Base-by-base conservation (phyloP, 2,888 invertebrate genomes). In the Acronicta leporina region DNA sequence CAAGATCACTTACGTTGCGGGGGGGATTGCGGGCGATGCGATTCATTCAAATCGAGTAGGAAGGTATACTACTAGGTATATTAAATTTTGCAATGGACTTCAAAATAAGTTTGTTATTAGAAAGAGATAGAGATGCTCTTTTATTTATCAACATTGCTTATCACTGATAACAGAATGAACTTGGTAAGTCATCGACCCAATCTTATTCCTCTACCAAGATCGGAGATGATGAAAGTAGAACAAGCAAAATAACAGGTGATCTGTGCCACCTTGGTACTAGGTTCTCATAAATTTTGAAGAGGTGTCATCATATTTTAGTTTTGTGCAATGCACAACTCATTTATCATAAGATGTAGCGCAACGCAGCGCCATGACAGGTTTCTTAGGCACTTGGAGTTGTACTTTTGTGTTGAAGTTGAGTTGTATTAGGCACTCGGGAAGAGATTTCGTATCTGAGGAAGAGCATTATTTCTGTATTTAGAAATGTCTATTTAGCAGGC, bases 231-330 rank as follows among this genome's bases (percentile, higher is more conserved):
- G 35, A 66, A 58, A 58, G 53, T 63, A 59, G 52, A 66, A 60
- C 64, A 67, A 61, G 61, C 69, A 70, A 80, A 81, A 82, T 83
- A 85, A 85, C 87, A 87, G 85, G 84, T 87, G 85, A 84, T 82
- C 76, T 84, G 81, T 82, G 82, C 83, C 80, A 83, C 82, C 68
- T 64, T 59, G 56, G 68, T 84, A 89, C 87, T 73, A 86, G 87
- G 88, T 70, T 63, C 53, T 54, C 87, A 88, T 85, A 75, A 79
- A 51, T 62, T 63, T 50, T 50, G 59, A 74, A 75, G 80, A 81
- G 79, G 76, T 69, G 35, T 51, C 46, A 63, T 62, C 59, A 49
- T 38, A 42, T 5, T n/a, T 35, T 6, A 38, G n/a, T 11, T 33
- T 4, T 33, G 45, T 44, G 55, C 43, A 56, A 25, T 83, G 53